Evolutionary conservation across 2,113 vertebrate genomes (phyloP), one percentile per base, ranked within the genome.

Genomic region (Geococcyx californianus): DNA sequence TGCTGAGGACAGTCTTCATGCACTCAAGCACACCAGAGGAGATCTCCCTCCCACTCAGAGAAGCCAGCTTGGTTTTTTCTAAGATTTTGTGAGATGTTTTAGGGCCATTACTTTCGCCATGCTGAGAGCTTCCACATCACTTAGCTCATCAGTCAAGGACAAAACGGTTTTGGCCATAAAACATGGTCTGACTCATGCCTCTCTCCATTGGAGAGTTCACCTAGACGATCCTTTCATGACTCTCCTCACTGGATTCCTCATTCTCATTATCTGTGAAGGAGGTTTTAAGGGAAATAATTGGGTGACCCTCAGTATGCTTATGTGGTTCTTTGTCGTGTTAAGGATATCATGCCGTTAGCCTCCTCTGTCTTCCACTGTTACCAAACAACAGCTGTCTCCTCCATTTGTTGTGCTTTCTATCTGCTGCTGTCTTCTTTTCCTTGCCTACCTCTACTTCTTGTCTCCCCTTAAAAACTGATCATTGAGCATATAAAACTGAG

Each of bases 91-190:
- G 31, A 1, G 7, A 33, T 70, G 28, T n/a, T 69, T 80, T 78
- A 66, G 31, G 24, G 29, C 7, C 1, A 0, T 25, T 79, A 26
- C 10, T 69, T 84, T 70, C 29, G 11, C 52, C 31, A 36, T 20
- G 25, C 33, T 69, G 38, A 64, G 23, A 77, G 16, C 20, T 91
- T 73, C 54, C 55, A 62, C 17, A 29, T 67, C 38, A 38, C 33
- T 83, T n/a, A n/a, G 3, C 72, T 67, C 29, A 70, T 45, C 72
- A 69, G 34, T 42, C 38, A 52, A 15, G 26, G 29, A 69, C 20
- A 75, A 68, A 83, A 55, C 0, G 0, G 9, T 13, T 84, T 38
- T 38, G 49, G 16, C 59, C 0, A 0, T 49, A 49, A 56, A 69
- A 64, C 1, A 0, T 3, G 9, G 59, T 47, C 34, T 77, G 33